A percentile compares a stretch with the other conserved stretches of the same genome.
Conservation (phyloP, 1,140 invertebrate genomes). For the Globodera ellingtonae region DNA sequence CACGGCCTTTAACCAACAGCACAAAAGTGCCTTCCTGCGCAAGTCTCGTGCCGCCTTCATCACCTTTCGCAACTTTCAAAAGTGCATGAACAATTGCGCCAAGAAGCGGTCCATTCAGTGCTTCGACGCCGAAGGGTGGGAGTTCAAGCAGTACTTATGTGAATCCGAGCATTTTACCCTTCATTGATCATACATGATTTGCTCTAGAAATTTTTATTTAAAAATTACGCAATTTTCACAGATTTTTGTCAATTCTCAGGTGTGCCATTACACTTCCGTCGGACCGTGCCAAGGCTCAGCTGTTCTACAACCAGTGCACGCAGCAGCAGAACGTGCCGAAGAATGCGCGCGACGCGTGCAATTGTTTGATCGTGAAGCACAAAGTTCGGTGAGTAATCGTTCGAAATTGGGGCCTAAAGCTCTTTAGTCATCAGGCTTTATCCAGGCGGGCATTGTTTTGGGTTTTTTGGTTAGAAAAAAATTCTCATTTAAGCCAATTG, state of each 20-base stretch:
- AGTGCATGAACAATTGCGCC: constrained; percentile 25
- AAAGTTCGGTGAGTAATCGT: neutral
- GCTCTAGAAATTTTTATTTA: no score
- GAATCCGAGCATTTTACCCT: neutral
- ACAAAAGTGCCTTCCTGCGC: constrained; percentile 11
- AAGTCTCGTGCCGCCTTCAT: constrained; percentile 4
- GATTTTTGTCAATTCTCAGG: neutral
- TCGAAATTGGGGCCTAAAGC: neutral
- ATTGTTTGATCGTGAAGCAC: constrained; percentile 12
- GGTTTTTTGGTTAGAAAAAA: neutral
- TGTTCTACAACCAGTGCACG: constrained; percentile 20
- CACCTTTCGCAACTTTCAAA: constrained; percentile 18
- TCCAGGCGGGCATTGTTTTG: no score
- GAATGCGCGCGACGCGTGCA: constrained; percentile 12
- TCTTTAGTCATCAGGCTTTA: no score
- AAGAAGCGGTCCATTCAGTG: constrained; percentile 15
- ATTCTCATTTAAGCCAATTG: constrained; percentile 7
- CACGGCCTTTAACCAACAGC: neutral
- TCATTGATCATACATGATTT: no score
- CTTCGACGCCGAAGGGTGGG: constrained; percentile 1
- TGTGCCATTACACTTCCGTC: constrained; percentile 14
- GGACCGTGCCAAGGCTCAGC: neutral
- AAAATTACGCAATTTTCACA: no score
- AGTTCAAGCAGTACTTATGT: neutral
- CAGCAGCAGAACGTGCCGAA: neutral